Percentiles rank a stretch among this genome's conserved stretches.
Conservation (phyloP, 2,113 vertebrate species). For the Sitta europaea region DNA sequence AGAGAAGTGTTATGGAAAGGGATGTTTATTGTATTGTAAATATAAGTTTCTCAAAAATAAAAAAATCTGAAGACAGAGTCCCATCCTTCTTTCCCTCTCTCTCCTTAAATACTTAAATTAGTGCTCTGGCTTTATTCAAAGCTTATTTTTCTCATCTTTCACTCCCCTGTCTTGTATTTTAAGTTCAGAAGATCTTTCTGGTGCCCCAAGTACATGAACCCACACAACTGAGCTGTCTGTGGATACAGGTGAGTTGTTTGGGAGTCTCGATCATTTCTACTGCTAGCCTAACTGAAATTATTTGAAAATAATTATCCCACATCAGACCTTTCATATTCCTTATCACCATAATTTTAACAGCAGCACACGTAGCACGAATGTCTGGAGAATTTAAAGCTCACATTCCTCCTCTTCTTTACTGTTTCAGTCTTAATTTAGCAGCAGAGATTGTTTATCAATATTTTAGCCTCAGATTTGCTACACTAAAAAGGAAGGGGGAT, state of each 20-base stretch:
- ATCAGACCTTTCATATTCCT: not conserved
- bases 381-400: not conserved
- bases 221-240: not conserved
- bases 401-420: not conserved
- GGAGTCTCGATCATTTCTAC: not conserved
- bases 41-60: not conserved
- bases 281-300: not conserved
- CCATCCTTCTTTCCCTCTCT: not conserved
- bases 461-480: not conserved
- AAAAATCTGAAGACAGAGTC: not conserved
- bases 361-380: rapidly evolving
- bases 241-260: not conserved
- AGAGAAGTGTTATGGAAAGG: not conserved
- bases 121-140: not conserved
- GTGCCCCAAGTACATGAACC: not conserved
- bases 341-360: not conserved
- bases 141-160: not conserved
- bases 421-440: not conserved
- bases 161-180: not conserved
- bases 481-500: not conserved
- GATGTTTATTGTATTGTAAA: not conserved
- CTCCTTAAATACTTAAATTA: not conserved
- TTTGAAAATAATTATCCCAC: not conserved
- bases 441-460: conserved; percentile 12
- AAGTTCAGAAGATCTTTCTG: not conserved